A percentile compares a stretch with the other conserved stretches of the same genome.
Conservation (phyloP, 2,888 invertebrate species). For the Acleris holmiana region DNA sequence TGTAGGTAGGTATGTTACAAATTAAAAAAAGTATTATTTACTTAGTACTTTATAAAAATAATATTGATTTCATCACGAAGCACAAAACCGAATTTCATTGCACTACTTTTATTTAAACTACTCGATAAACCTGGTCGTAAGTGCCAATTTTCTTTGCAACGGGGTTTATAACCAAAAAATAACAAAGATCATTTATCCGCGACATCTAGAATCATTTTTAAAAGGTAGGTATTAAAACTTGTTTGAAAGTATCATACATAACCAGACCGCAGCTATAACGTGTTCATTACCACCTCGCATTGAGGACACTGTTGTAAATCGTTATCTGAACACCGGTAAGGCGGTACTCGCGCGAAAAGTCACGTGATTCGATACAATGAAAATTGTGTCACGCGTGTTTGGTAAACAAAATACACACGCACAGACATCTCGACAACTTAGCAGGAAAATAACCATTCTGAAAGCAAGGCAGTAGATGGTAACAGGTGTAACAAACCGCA, state of each 20-base stretch:
- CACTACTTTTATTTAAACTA: too few relatives aligned
- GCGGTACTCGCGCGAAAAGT: slow-evolving; percentile 14
- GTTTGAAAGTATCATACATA: slow-evolving; percentile 21
- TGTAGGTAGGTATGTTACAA: too few relatives aligned
- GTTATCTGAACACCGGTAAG: slow-evolving; percentile 34
- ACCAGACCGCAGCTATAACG: slow-evolving; percentile 23
- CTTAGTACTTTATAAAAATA: too few relatives aligned
- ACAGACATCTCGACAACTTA: slow-evolving; percentile 3
- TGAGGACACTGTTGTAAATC: slow-evolving; percentile 36
- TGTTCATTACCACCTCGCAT: slow-evolving; percentile 25
- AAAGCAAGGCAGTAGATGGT: slow-evolving; percentile 3
- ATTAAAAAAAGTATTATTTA: too few relatives aligned
- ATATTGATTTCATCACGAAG: too few relatives aligned
- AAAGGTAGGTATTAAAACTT: neutral
- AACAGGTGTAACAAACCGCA: slow-evolving; percentile 8
- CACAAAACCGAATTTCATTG: too few relatives aligned
- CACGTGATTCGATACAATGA: slow-evolving; percentile 24
- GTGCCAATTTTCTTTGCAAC: too few relatives aligned
- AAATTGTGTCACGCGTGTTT: neutral
- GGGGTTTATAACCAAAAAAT: too few relatives aligned
- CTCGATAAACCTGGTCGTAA: too few relatives aligned
- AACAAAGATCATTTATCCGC: too few relatives aligned
- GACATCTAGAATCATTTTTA: too few relatives aligned
- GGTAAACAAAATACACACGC: slow-evolving; percentile 7
- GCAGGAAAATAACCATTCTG: slow-evolving; percentile 4